Evolutionary conservation across 2,113 vertebrate species (phyloP).

Genomic region (Monopterus albus): DNA sequence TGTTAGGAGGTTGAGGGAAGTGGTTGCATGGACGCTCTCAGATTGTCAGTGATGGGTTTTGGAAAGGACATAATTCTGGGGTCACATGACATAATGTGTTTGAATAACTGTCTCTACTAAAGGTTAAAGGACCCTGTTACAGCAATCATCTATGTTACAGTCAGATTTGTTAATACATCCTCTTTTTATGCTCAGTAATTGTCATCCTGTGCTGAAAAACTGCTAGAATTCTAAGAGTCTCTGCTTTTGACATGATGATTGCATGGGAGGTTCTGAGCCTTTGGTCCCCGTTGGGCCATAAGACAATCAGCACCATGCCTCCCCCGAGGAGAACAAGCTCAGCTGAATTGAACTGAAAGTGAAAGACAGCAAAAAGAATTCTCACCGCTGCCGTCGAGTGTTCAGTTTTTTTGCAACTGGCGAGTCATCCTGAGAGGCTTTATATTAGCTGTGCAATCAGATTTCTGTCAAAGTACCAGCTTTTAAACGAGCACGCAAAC

Average conservation of each 20-base stretch:
- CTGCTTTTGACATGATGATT: not conserved
- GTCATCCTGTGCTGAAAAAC: not conserved
- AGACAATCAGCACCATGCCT: constrained; percentile 47
- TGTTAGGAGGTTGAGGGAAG: not conserved
- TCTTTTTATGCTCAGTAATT: constrained; percentile 4
- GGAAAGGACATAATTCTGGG: constrained; percentile 8
- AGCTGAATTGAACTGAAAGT: constrained; percentile 25
- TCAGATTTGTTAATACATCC: not conserved
- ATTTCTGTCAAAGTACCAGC: constrained; percentile 65
- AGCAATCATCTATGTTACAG: not conserved
- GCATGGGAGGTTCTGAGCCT: constrained; percentile 17
- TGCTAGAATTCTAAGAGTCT: not conserved
- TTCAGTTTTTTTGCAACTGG: constrained; percentile 53
- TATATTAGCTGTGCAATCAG: constrained; percentile 66
- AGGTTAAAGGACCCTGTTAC: not conserved
- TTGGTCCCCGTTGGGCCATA: constrained; percentile 15
- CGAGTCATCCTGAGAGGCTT: constrained; percentile 69
- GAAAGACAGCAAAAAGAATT: constrained; percentile 57
- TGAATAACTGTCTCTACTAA: not conserved
- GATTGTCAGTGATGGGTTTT: constrained; percentile 9
- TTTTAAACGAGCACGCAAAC: constrained; percentile 62
- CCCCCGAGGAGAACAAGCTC: constrained; percentile 40
- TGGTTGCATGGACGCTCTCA: not conserved
- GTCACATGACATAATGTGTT: constrained; percentile 1
- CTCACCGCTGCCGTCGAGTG: constrained; percentile 55